Conservation (phyloP, 1,140 invertebrate species). For the Akabosia matsudoensis region DNA sequence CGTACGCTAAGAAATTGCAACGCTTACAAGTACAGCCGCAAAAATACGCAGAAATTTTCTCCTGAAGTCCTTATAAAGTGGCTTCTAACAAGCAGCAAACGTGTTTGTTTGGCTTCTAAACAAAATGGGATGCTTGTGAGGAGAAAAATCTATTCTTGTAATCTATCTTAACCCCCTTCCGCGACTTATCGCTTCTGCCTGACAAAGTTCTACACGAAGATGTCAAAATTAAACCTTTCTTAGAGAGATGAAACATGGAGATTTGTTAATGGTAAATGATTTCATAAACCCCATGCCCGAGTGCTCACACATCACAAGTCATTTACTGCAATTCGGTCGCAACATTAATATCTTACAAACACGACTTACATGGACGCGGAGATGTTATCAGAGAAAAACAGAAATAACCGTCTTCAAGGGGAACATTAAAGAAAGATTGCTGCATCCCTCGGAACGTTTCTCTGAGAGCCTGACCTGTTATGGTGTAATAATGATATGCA, state of each 20-base stretch:
- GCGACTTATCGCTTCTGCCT: slow-evolving; percentile 5
- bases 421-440: not conserved
- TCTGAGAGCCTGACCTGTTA: too few species aligned
- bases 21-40: too few species aligned
- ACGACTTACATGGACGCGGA: not conserved
- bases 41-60: too few species aligned
- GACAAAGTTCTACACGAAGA: not conserved
- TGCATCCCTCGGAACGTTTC: too few species aligned
- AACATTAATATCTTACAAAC: not conserved
- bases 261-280: slow-evolving; percentile 12
- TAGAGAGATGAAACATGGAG: slow-evolving; percentile 1
- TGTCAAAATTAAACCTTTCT: not conserved
- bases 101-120: too few species aligned
- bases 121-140: not conserved
- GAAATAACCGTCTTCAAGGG: not conserved
- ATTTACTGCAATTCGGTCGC: not conserved
- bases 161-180: slow-evolving; percentile 10
- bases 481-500: too few species aligned
- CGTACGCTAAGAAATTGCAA: too few species aligned
- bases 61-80: too few species aligned
- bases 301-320: slow-evolving; percentile 13
- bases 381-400: not conserved
- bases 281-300: not conserved
- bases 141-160: not conserved
- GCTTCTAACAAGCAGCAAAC: too few species aligned